Percentiles rank a stretch among this genome's conserved stretches.
These are phyloP conservation scores for Ataeniobius toweri DNA, from an alignment of 2,797 vertebrate species.

Conservation along the genomic window DNA sequence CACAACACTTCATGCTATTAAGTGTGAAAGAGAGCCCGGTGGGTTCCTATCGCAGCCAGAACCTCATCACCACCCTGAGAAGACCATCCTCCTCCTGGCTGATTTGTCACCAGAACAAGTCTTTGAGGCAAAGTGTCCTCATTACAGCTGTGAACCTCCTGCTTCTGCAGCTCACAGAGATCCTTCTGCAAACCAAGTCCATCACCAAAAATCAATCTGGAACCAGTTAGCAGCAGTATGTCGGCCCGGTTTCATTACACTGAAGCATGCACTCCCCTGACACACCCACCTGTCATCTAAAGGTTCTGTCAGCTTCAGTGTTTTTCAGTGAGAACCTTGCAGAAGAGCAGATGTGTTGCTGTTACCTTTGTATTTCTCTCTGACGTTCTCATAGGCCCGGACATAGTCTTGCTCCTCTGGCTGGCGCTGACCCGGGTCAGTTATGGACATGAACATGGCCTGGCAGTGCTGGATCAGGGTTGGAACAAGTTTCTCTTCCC, in stretches of 20 bases:
- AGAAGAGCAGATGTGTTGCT: background rate
- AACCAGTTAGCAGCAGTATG: constrained; percentile 43
- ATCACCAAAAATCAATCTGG: constrained; percentile 45
- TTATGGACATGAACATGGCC: constrained; percentile 73
- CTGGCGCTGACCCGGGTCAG: constrained; percentile 72
- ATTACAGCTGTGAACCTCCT: background rate
- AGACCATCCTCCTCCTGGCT: too few species aligned
- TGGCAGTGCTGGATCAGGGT: constrained; percentile 40
- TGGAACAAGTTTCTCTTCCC: constrained; percentile 37
- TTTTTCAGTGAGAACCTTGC: background rate
- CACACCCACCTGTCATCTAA: constrained; percentile 47
- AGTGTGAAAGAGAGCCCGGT: too few species aligned
- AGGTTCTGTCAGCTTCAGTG: background rate
- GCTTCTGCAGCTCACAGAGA: background rate
- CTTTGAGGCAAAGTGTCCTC: background rate
- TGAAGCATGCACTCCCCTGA: constrained; percentile 22
- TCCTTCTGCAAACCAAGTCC: background rate
- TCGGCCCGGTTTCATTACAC: constrained; percentile 17
- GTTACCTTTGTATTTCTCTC: constrained; percentile 93
- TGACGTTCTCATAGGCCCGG: constrained; percentile 92
- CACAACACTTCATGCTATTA: too few species aligned
- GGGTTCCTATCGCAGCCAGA: too few species aligned
- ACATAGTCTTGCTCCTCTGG: constrained; percentile 91
- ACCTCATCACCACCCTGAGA: too few species aligned
- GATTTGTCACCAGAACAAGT: too few species aligned